Base-by-base conservation (phyloP, 2,113 vertebrate genomes). In the Cephalopholis sonnerati region DNA sequence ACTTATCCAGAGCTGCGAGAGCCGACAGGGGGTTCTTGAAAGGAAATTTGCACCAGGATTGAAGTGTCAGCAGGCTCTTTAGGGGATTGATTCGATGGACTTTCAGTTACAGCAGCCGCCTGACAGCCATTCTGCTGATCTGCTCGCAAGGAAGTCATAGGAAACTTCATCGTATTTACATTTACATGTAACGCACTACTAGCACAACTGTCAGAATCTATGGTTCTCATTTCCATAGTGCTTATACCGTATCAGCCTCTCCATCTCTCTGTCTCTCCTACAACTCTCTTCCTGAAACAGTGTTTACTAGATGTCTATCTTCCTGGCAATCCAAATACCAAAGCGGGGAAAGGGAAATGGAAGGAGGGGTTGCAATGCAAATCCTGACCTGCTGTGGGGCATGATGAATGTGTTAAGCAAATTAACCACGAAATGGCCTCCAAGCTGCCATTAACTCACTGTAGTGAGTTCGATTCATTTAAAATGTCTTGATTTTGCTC, bases 331-430 rank as follows among this genome's bases (percentile, higher is more conserved):
- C 68, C 75, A 93, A 91, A 91, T 90, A 84, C 82, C 84, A 80
- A 51, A 70, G 76, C 70, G 22, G 58, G 79, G 79, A 88, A 90
- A 77, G 75, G 89, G 89, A 94, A 88, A 89, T 71, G 81, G 64
- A 81, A 86, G 91, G 87, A 90, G 73, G 73, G 74, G 70, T 48
- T 81, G 65, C 57, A 17, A 95, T 94, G 93, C 92, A 95, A 95
- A 95, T 96, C 70, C 70, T 80, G 74, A 74, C 70, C 59, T 76
- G 78, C 66, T 62, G 58, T 62, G 51, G 53, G 48, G 62, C 63
- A 79, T 72, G 50, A 58, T 71, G 70, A 84, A 85, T 71, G 84
- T 39, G 92, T 88, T 87, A 91, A 92, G 87, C 94, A 94, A 94
- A 93, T 92, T 29, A 82, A 58, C 57, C 69, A 22, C 41, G 8